phyloP scores from a whole-genome alignment of 2,888 invertebrate genomes.

The Lathronympha strigana region DNA sequence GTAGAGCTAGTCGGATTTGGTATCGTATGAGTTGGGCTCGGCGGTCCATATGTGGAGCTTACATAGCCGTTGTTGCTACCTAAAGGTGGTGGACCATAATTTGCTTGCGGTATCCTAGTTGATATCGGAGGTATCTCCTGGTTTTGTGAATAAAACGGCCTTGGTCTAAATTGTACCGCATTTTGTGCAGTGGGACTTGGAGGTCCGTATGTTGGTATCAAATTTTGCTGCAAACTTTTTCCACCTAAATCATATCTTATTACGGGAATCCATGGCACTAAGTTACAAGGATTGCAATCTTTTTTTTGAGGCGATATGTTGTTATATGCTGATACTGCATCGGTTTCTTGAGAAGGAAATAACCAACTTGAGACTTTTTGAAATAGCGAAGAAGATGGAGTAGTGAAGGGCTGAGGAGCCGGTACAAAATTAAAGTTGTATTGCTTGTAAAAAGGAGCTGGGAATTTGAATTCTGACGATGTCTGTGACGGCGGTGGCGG shows the following conservation, averaged over 20 bases:
- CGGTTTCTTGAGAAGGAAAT: conserved; percentile 80
- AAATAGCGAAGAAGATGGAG: conserved; percentile 81
- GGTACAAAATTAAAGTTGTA: conserved; percentile 78
- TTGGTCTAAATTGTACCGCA: conserved; percentile 57
- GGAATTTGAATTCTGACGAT: conserved; percentile 70
- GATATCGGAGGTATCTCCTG: conserved; percentile 55
- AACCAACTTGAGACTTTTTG: conserved; percentile 86
- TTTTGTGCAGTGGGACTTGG: conserved; percentile 72
- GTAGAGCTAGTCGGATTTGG: conserved; percentile 66
- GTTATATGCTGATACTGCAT: conserved; percentile 51
- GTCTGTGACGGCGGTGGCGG: conserved; percentile 57
- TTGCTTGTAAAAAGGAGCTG: conserved; percentile 77
- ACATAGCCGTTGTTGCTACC: conserved; percentile 53
- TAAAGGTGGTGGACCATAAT: conserved; percentile 64
- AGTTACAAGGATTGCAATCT: conserved; percentile 91
- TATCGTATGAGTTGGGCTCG: conserved; percentile 63
- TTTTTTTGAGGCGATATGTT: conserved; percentile 71
- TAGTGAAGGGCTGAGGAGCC: conserved; percentile 73
- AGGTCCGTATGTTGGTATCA: conserved; percentile 71
- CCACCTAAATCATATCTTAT: conserved; percentile 75
- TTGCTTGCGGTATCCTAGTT: conserved; percentile 59
- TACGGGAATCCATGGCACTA: conserved; percentile 92
- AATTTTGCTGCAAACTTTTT: conserved; percentile 64
- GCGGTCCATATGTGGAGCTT: conserved; percentile 65
- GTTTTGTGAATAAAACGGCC: conserved; percentile 57